Base-by-base conservation (phyloP, 2,888 invertebrate genomes). In the Microdon myrmicae region DNA sequence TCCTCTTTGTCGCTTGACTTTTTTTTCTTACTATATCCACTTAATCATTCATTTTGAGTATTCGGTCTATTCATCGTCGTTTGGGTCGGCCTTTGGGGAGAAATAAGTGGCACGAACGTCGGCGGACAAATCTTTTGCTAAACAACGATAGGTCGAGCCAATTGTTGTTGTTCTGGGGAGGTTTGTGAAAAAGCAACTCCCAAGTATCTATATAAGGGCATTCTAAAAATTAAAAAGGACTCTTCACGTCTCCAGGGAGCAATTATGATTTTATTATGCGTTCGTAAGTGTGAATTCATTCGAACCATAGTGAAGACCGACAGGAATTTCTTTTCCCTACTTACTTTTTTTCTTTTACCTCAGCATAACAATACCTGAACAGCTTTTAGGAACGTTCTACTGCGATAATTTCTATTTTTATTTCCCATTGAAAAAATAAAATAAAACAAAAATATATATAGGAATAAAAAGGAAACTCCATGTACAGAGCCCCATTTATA, bases 251-350 rank as follows among this genome's bases (percentile, higher is more conserved):
- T 58, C 58, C n/a, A 19, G 64, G 58, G 64, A 26, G 47, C 64
- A 64, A 64, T 64, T 64, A 64, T 64, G 45, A 64, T 64, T 64
- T 64, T 58, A 64, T 64, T 64, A 64, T 64, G 64, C 64, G 58
- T 64, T 53, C 35, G 64, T 64, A 53, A 64, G 64, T 64, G 64
- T 58, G 64, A 64, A 64, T 64, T 64, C 35, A 56, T 55, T 61
- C 49, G 44, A 43, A 39, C 43, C n/a, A 44, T 60, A 38, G 55
- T 45, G 44, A 31, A 26, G 13, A 48, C 22, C 10, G 31, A 39
- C 17, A 10, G 20, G 39, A 51, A 25, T 19, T 34, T 29, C 48
- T 29, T 26, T 38, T 10, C 23, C 19, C 19, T 29, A 29, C 2
- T 26, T 0, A 12, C 7, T 31, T 43, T 10, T 20, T 48, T 20